phyloP scores from a whole-genome alignment of 2,113 vertebrate genomes.

The Tyto alba region DNA sequence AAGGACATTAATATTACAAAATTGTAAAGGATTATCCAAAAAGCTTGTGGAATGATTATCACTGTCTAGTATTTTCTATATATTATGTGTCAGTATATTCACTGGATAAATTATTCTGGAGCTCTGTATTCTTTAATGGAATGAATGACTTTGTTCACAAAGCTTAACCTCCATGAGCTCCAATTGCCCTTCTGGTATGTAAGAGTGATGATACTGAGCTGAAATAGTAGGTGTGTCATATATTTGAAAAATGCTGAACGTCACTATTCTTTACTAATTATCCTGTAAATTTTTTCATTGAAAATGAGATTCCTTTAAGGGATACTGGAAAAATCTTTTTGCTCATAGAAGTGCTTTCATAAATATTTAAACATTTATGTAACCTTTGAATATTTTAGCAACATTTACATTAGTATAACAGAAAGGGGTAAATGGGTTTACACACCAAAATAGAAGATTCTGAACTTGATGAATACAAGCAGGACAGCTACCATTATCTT shows the following conservation, averaged over 20 bases:
- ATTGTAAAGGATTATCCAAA: background rate
- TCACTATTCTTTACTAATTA: background rate
- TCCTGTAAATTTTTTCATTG: background rate
- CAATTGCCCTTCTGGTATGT: background rate
- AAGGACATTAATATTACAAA: background rate
- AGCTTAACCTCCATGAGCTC: background rate
- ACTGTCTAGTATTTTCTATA: background rate
- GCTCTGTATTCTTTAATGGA: background rate
- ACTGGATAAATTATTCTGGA: background rate
- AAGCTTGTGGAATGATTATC: background rate
- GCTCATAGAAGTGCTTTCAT: background rate
- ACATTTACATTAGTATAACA: background rate
- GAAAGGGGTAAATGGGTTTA: background rate
- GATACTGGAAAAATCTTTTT: background rate
- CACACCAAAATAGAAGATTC: background rate
- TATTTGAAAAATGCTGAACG: background rate
- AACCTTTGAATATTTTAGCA: conserved; percentile 10
- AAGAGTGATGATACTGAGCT: background rate
- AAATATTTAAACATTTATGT: conserved; percentile 26
- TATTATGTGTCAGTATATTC: background rate
- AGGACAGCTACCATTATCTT: background rate
- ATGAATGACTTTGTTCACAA: background rate
- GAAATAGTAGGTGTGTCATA: background rate
- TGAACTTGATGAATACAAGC: background rate
- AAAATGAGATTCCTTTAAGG: background rate